phyloP scores from a whole-genome alignment of 2,113 vertebrate species.

The Austrofundulus limnaeus region DNA sequence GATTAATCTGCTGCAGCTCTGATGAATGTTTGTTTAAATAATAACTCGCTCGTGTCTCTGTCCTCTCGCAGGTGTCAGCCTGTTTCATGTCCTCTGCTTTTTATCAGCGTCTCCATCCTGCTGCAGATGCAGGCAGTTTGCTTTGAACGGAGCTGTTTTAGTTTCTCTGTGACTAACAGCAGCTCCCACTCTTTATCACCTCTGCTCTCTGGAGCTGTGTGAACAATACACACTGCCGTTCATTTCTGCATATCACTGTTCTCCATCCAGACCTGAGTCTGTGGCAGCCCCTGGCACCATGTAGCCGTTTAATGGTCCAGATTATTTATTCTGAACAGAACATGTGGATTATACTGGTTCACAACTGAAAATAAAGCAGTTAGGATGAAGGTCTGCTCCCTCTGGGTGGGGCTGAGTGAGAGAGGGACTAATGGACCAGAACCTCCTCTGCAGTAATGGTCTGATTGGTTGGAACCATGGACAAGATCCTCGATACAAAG shows the following conservation, averaged over 20 bases:
- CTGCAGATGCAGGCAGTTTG: background rate
- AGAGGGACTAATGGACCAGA: too few species aligned
- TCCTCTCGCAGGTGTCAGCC: too few species aligned
- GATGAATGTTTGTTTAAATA: conserved; percentile 1
- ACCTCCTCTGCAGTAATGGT: too few species aligned
- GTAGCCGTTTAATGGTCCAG: background rate
- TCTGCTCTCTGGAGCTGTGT: conserved; percentile 5
- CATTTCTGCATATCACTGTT: background rate
- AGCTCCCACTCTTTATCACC: conserved; percentile 23
- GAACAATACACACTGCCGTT: conserved; percentile 1
- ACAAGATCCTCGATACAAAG: too few species aligned
- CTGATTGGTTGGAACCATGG: too few species aligned
- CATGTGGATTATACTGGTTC: background rate
- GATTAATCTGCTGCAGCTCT: background rate
- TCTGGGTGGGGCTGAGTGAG: too few species aligned
- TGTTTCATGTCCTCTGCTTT: conserved; percentile 14
- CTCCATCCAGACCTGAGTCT: background rate
- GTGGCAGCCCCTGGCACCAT: background rate
- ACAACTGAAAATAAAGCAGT: too few species aligned
- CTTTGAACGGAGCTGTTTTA: conserved; percentile 25
- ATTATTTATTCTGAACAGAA: background rate
- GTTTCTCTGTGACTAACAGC: conserved; percentile 33
- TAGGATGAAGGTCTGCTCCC: too few species aligned
- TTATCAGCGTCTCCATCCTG: conserved; percentile 17
- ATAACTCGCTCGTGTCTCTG: too few species aligned